Evolutionary conservation across 2,888 invertebrate genomes (phyloP), one percentile per base, ranked within the genome.

Genomic region (Pandemis cinnamomeana): DNA sequence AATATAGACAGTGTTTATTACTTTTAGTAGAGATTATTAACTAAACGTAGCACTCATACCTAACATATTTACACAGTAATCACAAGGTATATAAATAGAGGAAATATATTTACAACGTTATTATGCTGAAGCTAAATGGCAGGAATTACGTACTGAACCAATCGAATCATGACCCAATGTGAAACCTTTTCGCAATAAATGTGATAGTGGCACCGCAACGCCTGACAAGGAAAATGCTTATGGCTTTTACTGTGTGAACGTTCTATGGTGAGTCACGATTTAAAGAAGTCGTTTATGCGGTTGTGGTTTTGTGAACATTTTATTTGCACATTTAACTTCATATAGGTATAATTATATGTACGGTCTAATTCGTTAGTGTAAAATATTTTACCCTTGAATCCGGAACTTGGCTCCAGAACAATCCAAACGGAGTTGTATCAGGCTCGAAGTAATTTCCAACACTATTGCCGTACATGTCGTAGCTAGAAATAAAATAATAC

Each of bases 371-470:
- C 20, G 53, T 55, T 55, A 15, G 3, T 20, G 27, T 58, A 10
- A 58, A n/a, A 42, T 46, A 67, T 86, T 80, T 36, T 82, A 93
- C 93, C 80, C 93, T 87, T 6, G 91, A 87, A 82, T 92, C 86
- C 67, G 93, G 93, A 2, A 93, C 88, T 82, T 93, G 94, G 73
- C 90, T 91, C 93, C 92, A 93, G 55, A 94, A 76, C 41, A 93
- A 78, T 36, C 90, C 85, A 20, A 89, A 81, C 0, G 90, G 75
- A 5, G 93, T 90, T 0, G 88, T 88, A 70, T 92, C 92, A 51
- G 93, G 91, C 63, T 91, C 93, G 78, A 88, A 79, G 71, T 91
- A 89, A 44, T 83, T 86, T 69, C 81, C 81, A 0, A 84, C 80
- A 61, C 79, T 82, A 61, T 84, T 89, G 0, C 84, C 87, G 63